Evolutionary conservation across 2,113 vertebrate genomes (phyloP).

Genomic region (Prionailurus viverrinus): DNA sequence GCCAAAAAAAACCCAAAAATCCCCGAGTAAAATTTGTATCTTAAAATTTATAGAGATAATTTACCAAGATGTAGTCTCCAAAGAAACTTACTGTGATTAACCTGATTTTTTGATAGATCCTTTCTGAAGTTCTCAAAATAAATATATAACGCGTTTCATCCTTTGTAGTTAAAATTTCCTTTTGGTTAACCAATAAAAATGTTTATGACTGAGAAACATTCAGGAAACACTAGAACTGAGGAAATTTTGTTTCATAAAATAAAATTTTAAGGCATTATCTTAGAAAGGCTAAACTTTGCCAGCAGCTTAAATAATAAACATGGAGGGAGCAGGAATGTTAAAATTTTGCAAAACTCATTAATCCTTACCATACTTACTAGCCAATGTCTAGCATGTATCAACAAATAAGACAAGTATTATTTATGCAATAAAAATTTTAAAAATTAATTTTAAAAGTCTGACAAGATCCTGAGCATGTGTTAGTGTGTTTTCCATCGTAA

Average conservation of each 20-base stretch:
- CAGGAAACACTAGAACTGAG: neutral
- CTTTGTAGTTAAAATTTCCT: slow-evolving; percentile 4
- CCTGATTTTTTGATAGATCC: neutral
- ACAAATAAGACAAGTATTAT: neutral
- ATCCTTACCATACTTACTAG: slow-evolving; percentile 44
- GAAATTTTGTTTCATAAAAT: slow-evolving; percentile 54
- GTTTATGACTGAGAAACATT: neutral
- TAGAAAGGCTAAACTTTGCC: slow-evolving; percentile 52
- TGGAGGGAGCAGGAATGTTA: neutral
- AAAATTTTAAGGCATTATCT: neutral
- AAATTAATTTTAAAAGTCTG: neutral
- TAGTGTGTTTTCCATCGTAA: neutral
- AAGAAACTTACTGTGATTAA: neutral
- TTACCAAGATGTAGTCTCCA: slow-evolving; percentile 8
- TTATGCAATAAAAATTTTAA: neutral
- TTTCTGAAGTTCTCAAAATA: slow-evolving; percentile 43
- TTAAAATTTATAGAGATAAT: slow-evolving; percentile 25
- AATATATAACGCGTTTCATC: neutral
- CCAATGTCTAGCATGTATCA: neutral
- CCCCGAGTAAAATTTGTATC: neutral
- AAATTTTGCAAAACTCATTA: neutral
- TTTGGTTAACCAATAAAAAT: slow-evolving; percentile 28
- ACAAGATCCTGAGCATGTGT: neutral
- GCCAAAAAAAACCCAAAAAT: neutral
- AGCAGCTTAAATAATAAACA: slow-evolving; percentile 29